Conservation (phyloP, 1,140 invertebrate species). For the Drosophila mauritiana region DNA sequence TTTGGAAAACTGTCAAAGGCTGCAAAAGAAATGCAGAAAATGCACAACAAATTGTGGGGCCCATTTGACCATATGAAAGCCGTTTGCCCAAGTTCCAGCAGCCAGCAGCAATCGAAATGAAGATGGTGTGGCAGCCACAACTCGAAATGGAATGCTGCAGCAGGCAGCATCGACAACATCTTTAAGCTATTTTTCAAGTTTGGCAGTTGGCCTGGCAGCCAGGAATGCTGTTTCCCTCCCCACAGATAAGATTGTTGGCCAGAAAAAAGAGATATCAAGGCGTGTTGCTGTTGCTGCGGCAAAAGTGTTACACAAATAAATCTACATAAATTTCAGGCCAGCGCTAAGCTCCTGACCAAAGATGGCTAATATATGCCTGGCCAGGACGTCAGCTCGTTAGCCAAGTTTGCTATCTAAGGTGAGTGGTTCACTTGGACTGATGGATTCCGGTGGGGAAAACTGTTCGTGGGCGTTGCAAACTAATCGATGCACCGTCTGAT, state of each 20-base stretch:
- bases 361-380: constrained; percentile 41
- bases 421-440: constrained; percentile 9
- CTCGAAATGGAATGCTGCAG: constrained; percentile 46
- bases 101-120: constrained; percentile 3
- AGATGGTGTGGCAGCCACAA: constrained; percentile 32
- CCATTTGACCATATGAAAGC: constrained; percentile 46
- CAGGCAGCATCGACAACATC: constrained; percentile 37
- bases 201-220: constrained; percentile 45
- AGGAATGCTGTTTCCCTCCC: constrained; percentile 64
- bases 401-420: constrained; percentile 48
- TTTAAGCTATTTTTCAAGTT: constrained; percentile 63
- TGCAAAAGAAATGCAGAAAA: constrained; percentile 34
- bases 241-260: constrained; percentile 9
- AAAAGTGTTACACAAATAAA: constrained; percentile 79
- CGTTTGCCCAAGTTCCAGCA: constrained; percentile 10
- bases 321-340: constrained; percentile 72
- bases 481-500: constrained; percentile 51
- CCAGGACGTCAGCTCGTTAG: constrained; percentile 59
- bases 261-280: constrained; percentile 66
- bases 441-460: constrained; percentile 1
- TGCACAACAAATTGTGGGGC: constrained; percentile 37
- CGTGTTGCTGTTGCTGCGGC: constrained; percentile 33
- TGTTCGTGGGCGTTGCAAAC: constrained; percentile 46
- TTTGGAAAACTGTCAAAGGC: constrained; percentile 41
- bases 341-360: constrained; percentile 38